phyloP scores from a whole-genome alignment of 2,797 vertebrate genomes.

The Scyliorhinus canicula region DNA sequence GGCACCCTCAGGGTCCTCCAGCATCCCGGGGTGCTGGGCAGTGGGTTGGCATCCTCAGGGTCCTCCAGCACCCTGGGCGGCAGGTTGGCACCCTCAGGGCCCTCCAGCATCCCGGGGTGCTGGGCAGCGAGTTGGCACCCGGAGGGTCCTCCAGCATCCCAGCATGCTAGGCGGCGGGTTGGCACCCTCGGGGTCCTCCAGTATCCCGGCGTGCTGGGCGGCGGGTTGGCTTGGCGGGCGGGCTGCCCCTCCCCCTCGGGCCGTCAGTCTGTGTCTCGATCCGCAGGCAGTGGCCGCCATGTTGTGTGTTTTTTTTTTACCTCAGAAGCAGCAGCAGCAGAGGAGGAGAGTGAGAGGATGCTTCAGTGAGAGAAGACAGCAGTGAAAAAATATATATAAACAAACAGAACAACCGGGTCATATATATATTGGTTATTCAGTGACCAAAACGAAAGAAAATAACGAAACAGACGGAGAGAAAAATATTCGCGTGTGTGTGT shows the following conservation, averaged over 20 bases:
- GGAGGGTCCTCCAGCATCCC: no score
- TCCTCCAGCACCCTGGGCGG: no score
- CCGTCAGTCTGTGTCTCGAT: not conserved
- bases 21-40: no score
- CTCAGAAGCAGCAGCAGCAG: not conserved
- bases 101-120: no score
- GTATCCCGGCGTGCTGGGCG: conserved; percentile 11
- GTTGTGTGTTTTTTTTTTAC: not conserved
- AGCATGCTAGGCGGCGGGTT: no score
- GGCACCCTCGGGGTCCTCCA: not conserved
- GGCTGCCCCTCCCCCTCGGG: not conserved
- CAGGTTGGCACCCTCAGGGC: no score
- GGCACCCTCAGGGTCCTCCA: not conserved
- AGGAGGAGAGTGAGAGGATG: not conserved
- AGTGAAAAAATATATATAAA: not conserved
- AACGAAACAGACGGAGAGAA: not conserved
- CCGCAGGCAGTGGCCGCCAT: conserved; percentile 32
- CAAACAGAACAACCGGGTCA: not conserved
- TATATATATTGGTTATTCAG: not conserved
- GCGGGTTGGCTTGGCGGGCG: not conserved
- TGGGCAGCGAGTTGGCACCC: no score
- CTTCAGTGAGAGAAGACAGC: not conserved
- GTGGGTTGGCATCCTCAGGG: no score
- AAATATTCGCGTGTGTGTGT: not conserved
- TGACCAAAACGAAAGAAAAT: not conserved